A percentile compares a stretch with the other conserved stretches of the same genome.
phyloP scores from a whole-genome alignment of 2,888 invertebrate genomes.

The Brachyptera risi region DNA sequence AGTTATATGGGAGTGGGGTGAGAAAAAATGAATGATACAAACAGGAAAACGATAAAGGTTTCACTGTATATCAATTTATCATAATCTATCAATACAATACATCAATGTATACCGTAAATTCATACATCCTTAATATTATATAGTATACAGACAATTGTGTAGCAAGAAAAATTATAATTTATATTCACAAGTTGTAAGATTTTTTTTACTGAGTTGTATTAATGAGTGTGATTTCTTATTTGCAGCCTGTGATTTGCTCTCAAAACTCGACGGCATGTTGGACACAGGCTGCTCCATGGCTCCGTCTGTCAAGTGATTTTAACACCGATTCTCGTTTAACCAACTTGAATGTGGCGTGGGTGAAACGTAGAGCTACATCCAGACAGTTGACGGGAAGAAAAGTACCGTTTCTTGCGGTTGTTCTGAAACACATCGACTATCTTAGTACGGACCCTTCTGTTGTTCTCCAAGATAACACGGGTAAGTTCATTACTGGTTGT shows the following conservation, averaged over 20 bases:
- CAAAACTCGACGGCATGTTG: slow-evolving; percentile 20
- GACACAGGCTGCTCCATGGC: slow-evolving; percentile 30
- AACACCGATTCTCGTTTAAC: slow-evolving; percentile 22
- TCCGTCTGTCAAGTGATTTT: slow-evolving; percentile 25
- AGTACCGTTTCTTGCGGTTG: slow-evolving; percentile 42
- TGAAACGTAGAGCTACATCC: slow-evolving; percentile 34
- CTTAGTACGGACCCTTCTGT: slow-evolving; percentile 43
- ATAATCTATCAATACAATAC: no score
- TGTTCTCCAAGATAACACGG: slow-evolving; percentile 41
- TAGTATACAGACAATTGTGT: no score
- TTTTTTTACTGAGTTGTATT: no score
- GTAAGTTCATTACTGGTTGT: no score
- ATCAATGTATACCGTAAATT: no score
- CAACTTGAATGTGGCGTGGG: slow-evolving; percentile 34
- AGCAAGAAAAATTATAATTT: no score
- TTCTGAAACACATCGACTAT: slow-evolving; percentile 41
- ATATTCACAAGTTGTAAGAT: no score
- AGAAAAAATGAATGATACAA: no score
- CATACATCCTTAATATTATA: no score
- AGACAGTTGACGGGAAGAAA: slow-evolving; percentile 38
- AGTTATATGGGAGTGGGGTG: no score
- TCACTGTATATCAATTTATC: no score
- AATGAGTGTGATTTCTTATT: neutral
- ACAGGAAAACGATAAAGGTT: no score
- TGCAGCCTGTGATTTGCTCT: slow-evolving; percentile 22